Evolutionary conservation across 2,888 invertebrate species (phyloP), one percentile per base, ranked within the genome.

Genomic region (Eretmocerus hayati): DNA sequence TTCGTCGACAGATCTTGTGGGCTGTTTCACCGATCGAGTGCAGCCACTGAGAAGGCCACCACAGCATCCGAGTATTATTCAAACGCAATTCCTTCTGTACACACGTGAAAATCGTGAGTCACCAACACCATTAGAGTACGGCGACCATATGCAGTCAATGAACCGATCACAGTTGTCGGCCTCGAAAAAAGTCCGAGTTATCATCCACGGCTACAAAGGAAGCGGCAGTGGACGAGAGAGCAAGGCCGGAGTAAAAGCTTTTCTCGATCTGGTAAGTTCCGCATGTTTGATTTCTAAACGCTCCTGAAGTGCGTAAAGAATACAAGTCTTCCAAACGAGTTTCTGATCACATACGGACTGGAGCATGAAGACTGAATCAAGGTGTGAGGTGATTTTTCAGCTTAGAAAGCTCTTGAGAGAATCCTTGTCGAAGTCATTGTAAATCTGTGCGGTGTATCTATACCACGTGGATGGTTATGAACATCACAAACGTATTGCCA

Each of bases 181-280:
- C 1, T 66, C 63, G 3, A 72, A 72, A 50, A 68, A 72, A 1
- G 58, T 77, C 22, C 80, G 78, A 58, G 66, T 80, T 37, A 62
- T 79, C 16, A 73, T 79, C 18, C 81, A 81, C 56, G 81, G 81
- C 1, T 80, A 74, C 59, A 77, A 77, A 65, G 77, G 79, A 39
- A 76, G 73, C 53, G 78, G 78, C 59, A 74, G 71, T 50, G 48
- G 45, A 19, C 75, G 76, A 49, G 65, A 62, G 33, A 72, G 74
- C 0, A 57, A 75, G 22, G 63, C 66, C 18, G 71, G 74, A 2
- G 74, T 71, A 1, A 66, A 74, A 36, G 63, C 73, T 2, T 72
- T 78, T 39, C 66, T 80, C 20, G 74, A 78, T 58, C 45, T 76
- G 64, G 80, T 80, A 44, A 55, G 56, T 50, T 42, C n/a, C 9